phyloP scores from a whole-genome alignment of 2,113 vertebrate species.

The Indicator indicator region DNA sequence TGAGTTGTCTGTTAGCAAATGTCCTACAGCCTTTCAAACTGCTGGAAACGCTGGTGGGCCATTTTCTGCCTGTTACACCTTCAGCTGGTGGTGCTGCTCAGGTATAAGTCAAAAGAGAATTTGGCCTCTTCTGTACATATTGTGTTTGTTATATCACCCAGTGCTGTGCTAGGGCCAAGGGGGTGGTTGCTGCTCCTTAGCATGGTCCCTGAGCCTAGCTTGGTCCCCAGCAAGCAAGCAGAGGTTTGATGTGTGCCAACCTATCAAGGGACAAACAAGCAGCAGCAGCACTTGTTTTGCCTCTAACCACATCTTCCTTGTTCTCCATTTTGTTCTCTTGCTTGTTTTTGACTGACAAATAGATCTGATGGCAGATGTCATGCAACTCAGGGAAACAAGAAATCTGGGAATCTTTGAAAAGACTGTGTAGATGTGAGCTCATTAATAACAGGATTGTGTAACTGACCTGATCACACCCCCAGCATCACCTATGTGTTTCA shows the following conservation, averaged over 20 bases:
- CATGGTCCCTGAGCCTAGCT: not conserved
- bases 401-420: not conserved
- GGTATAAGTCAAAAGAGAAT: not conserved
- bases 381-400: slow-evolving; percentile 58
- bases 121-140: not conserved
- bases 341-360: not conserved
- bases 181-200: not conserved
- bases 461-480: not conserved
- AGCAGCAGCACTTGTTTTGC: not conserved
- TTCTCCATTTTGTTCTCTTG: not conserved
- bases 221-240: not conserved
- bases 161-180: not conserved
- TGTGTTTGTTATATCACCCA: not conserved
- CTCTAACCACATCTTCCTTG: not conserved
- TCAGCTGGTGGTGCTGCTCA: not conserved
- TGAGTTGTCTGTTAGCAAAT: not conserved
- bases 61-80: not conserved
- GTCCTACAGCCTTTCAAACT: not conserved
- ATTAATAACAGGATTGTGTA: not conserved
- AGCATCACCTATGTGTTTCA: not conserved
- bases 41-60: fast-evolving
- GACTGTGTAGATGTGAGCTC: not conserved
- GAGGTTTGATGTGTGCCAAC: not conserved
- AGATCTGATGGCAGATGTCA: not conserved
- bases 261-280: not conserved